Base-by-base conservation (phyloP, 1,140 invertebrate species). In the Scaptomyza graminum region DNA sequence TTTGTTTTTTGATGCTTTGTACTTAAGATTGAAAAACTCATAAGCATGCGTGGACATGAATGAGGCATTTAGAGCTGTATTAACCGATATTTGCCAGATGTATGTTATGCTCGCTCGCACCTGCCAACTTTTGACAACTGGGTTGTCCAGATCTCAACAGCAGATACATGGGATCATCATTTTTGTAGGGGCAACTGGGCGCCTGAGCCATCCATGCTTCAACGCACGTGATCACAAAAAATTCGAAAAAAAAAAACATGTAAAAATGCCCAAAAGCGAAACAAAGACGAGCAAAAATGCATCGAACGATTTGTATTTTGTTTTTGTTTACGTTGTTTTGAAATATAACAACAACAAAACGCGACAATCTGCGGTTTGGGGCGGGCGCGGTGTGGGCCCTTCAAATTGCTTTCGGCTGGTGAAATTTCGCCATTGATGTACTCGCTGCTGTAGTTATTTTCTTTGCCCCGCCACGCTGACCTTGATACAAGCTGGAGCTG, bases 391-490 rank as follows among this genome's bases (percentile, higher is more conserved):
- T 31, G n/a, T 46, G 44, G n/a, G 16, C 8, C 16, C 16, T 56
- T 56, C 34, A 51, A 67, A 62, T 67, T 73, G 63, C 57, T 68
- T 68, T 56, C 18, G 54, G 44, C 70, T 76, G 74, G 70, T 74
- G 74, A 76, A 76, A 76, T 76, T 76, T 76, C 47, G 70, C 57
- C 37, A 59, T 66, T 66, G 61, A 57, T 22, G 31, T 65, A 51
- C 47, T 56, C 34, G 60, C 15, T 28, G 39, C 41, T 47, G 28
- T 67, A 28, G 46, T 56, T 54, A 37, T 70, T 63, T 64, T 70
- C 67, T 64, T 70, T 65, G 52, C 28, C 18, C 18, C 51, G 59
- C 39, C 56, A 25, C 34, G 28, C 50, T 76, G 74, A 76, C 74
- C 74, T 76, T 76, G 74, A 50, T 22, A 22, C 18, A 22, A 22